phyloP scores from a whole-genome alignment of 1,140 invertebrate genomes.

The Sycophaga agraensis region DNA sequence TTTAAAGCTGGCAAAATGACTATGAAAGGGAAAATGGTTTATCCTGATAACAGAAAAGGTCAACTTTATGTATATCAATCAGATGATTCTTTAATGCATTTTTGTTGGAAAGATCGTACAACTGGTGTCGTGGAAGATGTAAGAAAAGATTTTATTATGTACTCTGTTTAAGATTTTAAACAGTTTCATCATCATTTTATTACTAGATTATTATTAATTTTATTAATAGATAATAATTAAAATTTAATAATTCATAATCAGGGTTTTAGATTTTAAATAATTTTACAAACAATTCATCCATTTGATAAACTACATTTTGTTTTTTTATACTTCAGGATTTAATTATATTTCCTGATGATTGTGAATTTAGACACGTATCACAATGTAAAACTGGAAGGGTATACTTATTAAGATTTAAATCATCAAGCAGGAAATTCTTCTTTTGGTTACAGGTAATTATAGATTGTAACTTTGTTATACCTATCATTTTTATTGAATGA shows the following conservation, averaged over 20 bases:
- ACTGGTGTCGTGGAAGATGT: slow-evolving; percentile 78
- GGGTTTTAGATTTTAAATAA: too few relatives aligned
- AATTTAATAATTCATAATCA: too few relatives aligned
- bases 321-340: slow-evolving; percentile 88
- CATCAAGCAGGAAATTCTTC: slow-evolving; percentile 88
- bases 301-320: neutral
- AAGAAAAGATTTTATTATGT: slow-evolving; percentile 29
- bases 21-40: slow-evolving; percentile 90
- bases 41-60: slow-evolving; percentile 94
- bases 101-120: slow-evolving; percentile 95
- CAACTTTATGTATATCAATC: slow-evolving; percentile 92
- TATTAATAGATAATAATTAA: too few relatives aligned
- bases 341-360: slow-evolving; percentile 98
- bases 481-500: too few relatives aligned
- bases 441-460: slow-evolving; percentile 93
- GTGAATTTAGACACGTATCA: slow-evolving; percentile 91
- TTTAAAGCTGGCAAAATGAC: slow-evolving; percentile 97
- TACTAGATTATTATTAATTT: too few relatives aligned
- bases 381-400: slow-evolving; percentile 96
- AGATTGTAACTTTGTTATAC: too few relatives aligned
- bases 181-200: too few relatives aligned
- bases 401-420: slow-evolving; percentile 95
- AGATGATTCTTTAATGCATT: slow-evolving; percentile 95
- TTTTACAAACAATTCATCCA: neutral
- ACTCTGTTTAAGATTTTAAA: too few relatives aligned